Percentiles rank a stretch among this genome's conserved stretches.
phyloP scores from a whole-genome alignment of 2,113 vertebrate genomes.

The Hypanus sabinus region DNA sequence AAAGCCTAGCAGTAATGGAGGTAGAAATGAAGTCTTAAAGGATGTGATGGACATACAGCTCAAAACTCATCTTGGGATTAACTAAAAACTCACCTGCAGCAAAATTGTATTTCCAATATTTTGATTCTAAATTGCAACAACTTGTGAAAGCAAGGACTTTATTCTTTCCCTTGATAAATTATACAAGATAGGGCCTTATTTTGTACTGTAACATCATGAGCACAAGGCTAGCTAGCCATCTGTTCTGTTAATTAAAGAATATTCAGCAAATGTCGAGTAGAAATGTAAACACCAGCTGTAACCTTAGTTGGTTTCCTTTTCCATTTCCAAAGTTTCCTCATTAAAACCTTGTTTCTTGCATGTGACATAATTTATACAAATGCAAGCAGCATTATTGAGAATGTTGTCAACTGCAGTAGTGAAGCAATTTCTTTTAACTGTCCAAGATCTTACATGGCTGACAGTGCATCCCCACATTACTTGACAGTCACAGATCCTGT shows the following conservation, averaged over 20 bases:
- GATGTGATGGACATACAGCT: too few species aligned
- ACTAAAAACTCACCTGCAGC: neutral
- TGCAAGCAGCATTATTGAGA: neutral
- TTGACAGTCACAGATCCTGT: slow-evolving; percentile 3
- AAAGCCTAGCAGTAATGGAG: too few species aligned
- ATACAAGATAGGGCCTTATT: neutral
- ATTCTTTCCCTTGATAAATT: neutral
- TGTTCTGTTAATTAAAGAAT: slow-evolving; percentile 7
- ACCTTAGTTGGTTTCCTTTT: neutral
- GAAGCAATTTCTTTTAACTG: slow-evolving; percentile 13
- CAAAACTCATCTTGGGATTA: too few species aligned
- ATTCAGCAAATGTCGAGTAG: slow-evolving; percentile 22
- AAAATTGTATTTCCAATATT: neutral
- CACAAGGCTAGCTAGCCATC: neutral
- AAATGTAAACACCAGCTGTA: neutral
- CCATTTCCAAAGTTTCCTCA: slow-evolving; percentile 1
- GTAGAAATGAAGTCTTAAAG: too few species aligned
- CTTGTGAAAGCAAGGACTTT: neutral
- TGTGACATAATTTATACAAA: slow-evolving; percentile 6
- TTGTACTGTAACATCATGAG: neutral
- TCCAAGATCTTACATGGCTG: neutral
- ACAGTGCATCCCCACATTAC: neutral
- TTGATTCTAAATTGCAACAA: neutral
- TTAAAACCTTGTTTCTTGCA: neutral
- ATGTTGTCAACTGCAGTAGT: neutral